Conservation (phyloP, 2,797 vertebrate species). For the Rhinogobio ventralis region DNA sequence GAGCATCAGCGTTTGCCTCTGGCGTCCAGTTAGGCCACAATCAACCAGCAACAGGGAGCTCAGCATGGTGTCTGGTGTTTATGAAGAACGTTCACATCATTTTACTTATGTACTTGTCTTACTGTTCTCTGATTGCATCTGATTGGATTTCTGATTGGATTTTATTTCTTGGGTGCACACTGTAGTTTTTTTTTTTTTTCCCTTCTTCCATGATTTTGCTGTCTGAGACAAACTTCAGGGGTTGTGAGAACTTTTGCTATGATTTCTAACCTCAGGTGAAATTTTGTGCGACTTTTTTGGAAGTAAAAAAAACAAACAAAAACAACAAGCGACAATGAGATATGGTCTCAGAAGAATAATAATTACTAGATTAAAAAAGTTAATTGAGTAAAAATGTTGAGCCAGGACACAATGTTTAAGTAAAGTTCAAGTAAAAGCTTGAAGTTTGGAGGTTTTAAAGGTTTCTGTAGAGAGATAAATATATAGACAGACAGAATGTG, state of each 20-base stretch:
- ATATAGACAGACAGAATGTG: neutral
- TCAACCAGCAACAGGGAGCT: slow-evolving; percentile 8
- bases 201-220: neutral
- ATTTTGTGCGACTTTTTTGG: neutral
- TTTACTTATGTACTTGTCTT: slow-evolving; percentile 37
- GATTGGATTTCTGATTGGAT: slow-evolving; percentile 51
- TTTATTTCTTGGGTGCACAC: slow-evolving; percentile 4
- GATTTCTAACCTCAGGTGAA: neutral
- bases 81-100: neutral
- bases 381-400: neutral
- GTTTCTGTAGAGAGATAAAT: neutral
- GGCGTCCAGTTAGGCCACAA: slow-evolving; percentile 28
- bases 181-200: neutral
- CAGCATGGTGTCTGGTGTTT: neutral
- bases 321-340: neutral
- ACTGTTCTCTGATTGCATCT: slow-evolving; percentile 45
- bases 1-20: slow-evolving; percentile 41
- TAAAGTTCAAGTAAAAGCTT: neutral
- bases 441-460: neutral
- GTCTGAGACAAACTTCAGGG: neutral
- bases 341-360: neutral
- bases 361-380: neutral
- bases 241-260: neutral
- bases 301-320: neutral
- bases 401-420: neutral